Evolutionary conservation across 2,888 invertebrate genomes (phyloP).

Genomic region (Apodemia duryi): DNA sequence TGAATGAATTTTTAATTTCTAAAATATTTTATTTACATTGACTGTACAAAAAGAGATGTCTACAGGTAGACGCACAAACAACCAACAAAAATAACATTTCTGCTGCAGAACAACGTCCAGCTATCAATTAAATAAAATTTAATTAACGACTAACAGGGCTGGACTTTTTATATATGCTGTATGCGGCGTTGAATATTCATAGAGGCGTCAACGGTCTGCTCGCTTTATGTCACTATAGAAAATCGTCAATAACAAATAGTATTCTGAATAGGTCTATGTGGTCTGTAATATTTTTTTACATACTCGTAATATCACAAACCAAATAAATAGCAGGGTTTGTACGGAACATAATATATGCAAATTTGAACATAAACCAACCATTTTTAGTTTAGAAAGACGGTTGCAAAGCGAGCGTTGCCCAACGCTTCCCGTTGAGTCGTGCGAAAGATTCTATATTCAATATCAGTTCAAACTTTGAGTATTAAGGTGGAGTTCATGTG

Average conservation of each 20-base stretch:
- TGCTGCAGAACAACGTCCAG: constrained; percentile 22
- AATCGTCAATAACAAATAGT: constrained; percentile 15
- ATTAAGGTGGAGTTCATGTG: too few species aligned
- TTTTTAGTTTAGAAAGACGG: too few species aligned
- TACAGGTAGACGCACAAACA: constrained; percentile 14
- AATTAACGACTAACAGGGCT: constrained; percentile 32
- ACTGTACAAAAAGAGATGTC: constrained; percentile 2
- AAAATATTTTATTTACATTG: background rate
- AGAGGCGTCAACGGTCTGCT: constrained; percentile 30
- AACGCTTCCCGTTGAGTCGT: too few species aligned
- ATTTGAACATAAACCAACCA: too few species aligned
- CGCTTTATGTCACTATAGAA: constrained; percentile 24
- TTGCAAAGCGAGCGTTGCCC: too few species aligned
- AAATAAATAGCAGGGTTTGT: too few species aligned
- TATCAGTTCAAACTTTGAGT: too few species aligned
- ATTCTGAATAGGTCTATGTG: constrained; percentile 6
- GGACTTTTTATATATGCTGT: constrained; percentile 33
- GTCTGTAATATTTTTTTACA: background rate
- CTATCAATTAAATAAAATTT: constrained; percentile 35
- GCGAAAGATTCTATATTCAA: too few species aligned
- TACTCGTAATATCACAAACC: background rate
- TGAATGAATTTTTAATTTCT: background rate
- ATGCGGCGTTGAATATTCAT: constrained; percentile 36
- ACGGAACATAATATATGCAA: too few species aligned
- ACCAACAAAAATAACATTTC: constrained; percentile 21